Base-by-base conservation (phyloP, 2,888 invertebrate genomes). In the Eustalomyia histrio region DNA sequence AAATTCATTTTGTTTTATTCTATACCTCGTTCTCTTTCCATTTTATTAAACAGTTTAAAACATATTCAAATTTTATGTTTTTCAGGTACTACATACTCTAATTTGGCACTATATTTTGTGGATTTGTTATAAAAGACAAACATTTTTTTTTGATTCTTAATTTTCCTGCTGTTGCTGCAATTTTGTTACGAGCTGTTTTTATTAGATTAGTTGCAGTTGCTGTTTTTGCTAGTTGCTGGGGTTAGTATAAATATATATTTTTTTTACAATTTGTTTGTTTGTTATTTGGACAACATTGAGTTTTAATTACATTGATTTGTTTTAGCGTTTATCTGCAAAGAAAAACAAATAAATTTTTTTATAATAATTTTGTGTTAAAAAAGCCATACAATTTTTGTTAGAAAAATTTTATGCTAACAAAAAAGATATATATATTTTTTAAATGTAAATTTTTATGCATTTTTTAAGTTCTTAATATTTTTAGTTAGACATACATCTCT, bases 291-390 rank as follows among this genome's bases (percentile, higher is more conserved):
- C 78, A 78, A 67, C 61, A 75, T 71, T 69, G 52, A 75, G 55
- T 67, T 73, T 76, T 80, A 80, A 78, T 78, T 72, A 78, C 76
- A 81, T 81, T 73, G 69, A 74, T 58, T 67, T 55, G 43, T 57
- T 52, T 74, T 76, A 81, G 76, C 80, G 50, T 61, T 76, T 58
- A 78, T 81, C 81, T 81, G 81, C 74, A 81, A 81, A 73, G 72
- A 78, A 73, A 78, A 47, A 75, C 24, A 71, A 64, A 78, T n/a
- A 67, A 72, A 73, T 55, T 67, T 55, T n/a, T 50, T 1, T 58
- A 50, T 76, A 55, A 64, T 63, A 35, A 50, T 18, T 39, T 14
- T 16, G 43, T 43, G 39, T 39, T 68, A 68, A 76, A 72, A 76
- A 68, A 72, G 57, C 65, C 67, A 57, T 65, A 75, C 53, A 43